phyloP scores from a whole-genome alignment of 35 echinoderm and acorn worm species.

The Stichopus chloronotus region DNA sequence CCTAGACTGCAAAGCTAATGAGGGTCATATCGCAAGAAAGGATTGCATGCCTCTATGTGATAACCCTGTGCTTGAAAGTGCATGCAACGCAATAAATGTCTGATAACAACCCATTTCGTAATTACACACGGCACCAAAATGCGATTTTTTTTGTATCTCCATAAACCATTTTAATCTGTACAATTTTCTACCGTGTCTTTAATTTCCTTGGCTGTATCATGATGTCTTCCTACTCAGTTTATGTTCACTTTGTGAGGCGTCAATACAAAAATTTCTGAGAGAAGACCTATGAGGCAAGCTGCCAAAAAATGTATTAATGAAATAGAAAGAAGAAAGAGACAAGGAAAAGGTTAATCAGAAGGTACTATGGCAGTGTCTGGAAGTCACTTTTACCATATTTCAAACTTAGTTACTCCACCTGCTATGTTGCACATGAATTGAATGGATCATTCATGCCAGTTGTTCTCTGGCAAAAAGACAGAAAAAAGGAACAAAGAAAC shows the following conservation, averaged over 20 bases:
- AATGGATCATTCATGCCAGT: neutral
- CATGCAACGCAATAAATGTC: neutral
- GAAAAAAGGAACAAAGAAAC: too few species aligned
- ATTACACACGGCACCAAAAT: neutral
- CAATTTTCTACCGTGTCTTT: neutral
- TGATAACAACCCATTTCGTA: neutral
- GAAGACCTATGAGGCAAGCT: neutral
- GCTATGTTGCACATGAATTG: slow-evolving; percentile 2
- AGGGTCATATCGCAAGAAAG: too few species aligned
- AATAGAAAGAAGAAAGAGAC: too few species aligned
- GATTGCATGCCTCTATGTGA: too few species aligned
- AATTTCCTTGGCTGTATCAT: neutral
- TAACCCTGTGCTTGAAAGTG: neutral
- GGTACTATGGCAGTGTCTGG: neutral
- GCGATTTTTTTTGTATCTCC: neutral
- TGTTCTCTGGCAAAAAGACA: neutral
- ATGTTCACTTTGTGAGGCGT: too few species aligned
- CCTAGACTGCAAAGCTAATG: too few species aligned
- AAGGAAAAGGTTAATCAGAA: too few species aligned
- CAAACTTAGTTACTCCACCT: slow-evolving; percentile 29
- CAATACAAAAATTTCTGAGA: too few species aligned
- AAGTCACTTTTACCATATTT: neutral
- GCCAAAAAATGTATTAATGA: neutral
- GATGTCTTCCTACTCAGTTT: too few species aligned
- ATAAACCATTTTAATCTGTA: neutral